Conservation (phyloP, 92 coral and sea anemone species). For the Parazoanthus swiftii region DNA sequence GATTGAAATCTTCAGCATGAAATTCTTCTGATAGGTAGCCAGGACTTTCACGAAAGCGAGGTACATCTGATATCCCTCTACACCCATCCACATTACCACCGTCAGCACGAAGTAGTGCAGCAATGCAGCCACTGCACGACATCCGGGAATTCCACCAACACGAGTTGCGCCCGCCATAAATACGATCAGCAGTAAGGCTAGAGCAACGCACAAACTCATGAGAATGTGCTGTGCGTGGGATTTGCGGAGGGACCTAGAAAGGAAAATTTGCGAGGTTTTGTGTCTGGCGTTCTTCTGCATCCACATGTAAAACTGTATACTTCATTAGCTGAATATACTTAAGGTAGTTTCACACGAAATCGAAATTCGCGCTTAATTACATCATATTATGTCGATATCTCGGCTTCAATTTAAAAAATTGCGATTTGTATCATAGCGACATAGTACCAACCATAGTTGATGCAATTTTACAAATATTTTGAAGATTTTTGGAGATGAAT, state of each 20-base stretch:
- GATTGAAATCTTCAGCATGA: conserved; percentile 17
- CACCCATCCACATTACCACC: conserved; percentile 35
- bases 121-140: conserved; percentile 24
- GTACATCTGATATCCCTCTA: conserved; percentile 42
- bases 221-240: conserved; percentile 87
- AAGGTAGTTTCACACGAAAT: too few species aligned
- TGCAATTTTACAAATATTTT: too few species aligned
- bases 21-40: neutral
- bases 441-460: too few species aligned
- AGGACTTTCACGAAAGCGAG: conserved; percentile 35
- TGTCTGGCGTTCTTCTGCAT: neutral
- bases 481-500: too few species aligned
- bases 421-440: too few species aligned
- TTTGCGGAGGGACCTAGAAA: conserved; percentile 74
- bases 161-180: conserved; percentile 75
- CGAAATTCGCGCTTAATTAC: too few species aligned
- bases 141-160: conserved; percentile 24
- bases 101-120: conserved; percentile 28
- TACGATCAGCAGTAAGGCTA: conserved; percentile 76
- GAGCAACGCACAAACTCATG: conserved; percentile 81
- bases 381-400: too few species aligned
- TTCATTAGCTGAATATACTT: neutral
- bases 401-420: too few species aligned
- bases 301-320: neutral
- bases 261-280: neutral